phyloP scores from a whole-genome alignment of 2,113 vertebrate species.

The Gavialis gangeticus region DNA sequence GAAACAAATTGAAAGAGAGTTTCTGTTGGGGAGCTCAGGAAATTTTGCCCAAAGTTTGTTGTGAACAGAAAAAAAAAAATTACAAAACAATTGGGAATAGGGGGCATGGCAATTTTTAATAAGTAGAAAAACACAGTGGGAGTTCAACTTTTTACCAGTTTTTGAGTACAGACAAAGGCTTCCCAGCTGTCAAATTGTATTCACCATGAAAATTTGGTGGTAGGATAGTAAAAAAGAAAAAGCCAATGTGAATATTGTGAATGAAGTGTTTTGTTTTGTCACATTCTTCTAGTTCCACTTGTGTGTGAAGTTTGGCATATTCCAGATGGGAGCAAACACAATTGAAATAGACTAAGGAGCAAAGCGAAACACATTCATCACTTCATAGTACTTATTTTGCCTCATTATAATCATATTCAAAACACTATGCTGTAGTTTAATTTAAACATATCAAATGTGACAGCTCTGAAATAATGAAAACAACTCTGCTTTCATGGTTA shows the following conservation, averaged over 20 bases:
- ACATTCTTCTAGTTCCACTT: background rate
- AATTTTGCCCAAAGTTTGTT: background rate
- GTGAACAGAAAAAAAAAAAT: background rate
- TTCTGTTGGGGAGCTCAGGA: background rate
- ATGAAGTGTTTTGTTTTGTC: background rate
- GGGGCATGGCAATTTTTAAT: background rate
- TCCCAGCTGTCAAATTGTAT: background rate
- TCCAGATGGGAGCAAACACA: background rate
- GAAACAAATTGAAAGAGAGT: background rate
- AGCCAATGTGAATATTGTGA: background rate
- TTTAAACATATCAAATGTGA: conserved; percentile 33
- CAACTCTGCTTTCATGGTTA: background rate
- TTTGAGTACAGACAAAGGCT: background rate
- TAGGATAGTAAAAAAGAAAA: background rate
- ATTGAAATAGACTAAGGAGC: background rate
- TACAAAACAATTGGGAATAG: background rate
- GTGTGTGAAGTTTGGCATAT: background rate
- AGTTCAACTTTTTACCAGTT: background rate
- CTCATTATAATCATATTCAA: background rate
- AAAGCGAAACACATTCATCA: background rate
- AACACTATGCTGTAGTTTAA: background rate
- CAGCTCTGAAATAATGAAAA: background rate
- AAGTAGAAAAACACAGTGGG: background rate
- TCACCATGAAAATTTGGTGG: background rate
- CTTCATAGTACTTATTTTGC: background rate